These are phyloP conservation scores for Cephalotes varians DNA, from an alignment of 2,888 invertebrate genomes.

Conservation along the genomic window DNA sequence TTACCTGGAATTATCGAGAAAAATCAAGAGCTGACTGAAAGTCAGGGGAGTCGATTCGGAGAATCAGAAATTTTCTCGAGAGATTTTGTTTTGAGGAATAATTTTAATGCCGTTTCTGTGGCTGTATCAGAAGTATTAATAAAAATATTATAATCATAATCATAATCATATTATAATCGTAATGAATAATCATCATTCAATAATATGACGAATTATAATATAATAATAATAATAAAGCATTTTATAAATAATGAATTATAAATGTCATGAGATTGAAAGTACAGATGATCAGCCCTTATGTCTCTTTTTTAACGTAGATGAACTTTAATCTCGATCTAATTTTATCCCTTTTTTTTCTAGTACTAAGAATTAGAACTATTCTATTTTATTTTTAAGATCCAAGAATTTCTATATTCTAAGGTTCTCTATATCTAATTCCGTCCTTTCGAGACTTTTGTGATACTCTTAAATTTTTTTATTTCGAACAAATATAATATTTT, in stretches of 20 bases:
- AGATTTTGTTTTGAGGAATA: background rate
- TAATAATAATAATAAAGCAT: background rate
- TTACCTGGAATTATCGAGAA: constrained; percentile 3
- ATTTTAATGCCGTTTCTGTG: background rate
- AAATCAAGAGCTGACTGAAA: background rate
- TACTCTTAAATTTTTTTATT: background rate
- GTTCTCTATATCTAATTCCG: background rate
- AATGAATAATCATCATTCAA: background rate
- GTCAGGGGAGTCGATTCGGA: background rate
- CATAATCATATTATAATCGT: background rate
- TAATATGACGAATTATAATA: background rate
- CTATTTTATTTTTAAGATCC: background rate
- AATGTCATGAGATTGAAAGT: too few species aligned
- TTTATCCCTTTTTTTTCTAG: too few species aligned
- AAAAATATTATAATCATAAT: background rate
- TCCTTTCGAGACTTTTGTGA: background rate
- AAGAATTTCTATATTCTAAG: background rate
- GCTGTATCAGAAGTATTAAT: background rate
- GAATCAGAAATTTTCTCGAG: background rate
- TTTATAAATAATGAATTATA: background rate
- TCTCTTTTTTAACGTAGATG: too few species aligned
- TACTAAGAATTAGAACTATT: too few species aligned
- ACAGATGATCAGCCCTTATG: too few species aligned
- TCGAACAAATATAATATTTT: background rate
- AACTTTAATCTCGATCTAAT: too few species aligned